These are phyloP conservation scores for Branchipolynoe longqiensis DNA, from an alignment of 2,888 invertebrate species.

Conservation along the genomic window DNA sequence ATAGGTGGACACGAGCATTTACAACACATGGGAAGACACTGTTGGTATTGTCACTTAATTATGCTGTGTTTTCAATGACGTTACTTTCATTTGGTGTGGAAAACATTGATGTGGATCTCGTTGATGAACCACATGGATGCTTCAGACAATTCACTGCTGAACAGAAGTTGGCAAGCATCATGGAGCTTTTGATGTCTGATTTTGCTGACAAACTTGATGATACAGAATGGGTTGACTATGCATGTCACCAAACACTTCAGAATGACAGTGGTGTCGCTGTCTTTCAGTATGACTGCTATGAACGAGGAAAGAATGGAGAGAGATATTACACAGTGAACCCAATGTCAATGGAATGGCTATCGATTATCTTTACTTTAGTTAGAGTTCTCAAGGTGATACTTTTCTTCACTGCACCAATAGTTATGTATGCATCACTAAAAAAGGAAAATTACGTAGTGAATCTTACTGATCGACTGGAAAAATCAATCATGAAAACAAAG, in stretches of 20 bases:
- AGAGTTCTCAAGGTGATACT: not conserved
- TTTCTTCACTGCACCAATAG: not conserved
- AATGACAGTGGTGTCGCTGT: not conserved
- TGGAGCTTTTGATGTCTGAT: not conserved
- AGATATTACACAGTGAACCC: not conserved
- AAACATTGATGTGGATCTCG: conserved; percentile 68
- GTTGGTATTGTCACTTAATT: conserved; percentile 76
- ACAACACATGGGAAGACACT: conserved; percentile 76
- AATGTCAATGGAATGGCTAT: not conserved
- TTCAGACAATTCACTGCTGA: conserved; percentile 67
- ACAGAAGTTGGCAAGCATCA: conserved; percentile 1
- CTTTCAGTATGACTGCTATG: conserved; percentile 49
- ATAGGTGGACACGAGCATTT: conserved; percentile 73
- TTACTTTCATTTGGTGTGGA: conserved; percentile 77
- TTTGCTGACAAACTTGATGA: not conserved
- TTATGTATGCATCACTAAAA: not conserved
- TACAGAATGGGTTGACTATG: not conserved
- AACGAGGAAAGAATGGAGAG: not conserved
- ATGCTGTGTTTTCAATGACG: conserved; percentile 75
- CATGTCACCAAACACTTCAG: conserved; percentile 17
- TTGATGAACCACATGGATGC: conserved; percentile 73
- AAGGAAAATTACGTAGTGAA: not conserved
- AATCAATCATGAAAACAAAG: not conserved
- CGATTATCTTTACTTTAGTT: not conserved
- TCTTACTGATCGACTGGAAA: not conserved